These are phyloP conservation scores for Cacoxenus indagator DNA, from an alignment of 2,888 invertebrate species.

Conservation along the genomic window DNA sequence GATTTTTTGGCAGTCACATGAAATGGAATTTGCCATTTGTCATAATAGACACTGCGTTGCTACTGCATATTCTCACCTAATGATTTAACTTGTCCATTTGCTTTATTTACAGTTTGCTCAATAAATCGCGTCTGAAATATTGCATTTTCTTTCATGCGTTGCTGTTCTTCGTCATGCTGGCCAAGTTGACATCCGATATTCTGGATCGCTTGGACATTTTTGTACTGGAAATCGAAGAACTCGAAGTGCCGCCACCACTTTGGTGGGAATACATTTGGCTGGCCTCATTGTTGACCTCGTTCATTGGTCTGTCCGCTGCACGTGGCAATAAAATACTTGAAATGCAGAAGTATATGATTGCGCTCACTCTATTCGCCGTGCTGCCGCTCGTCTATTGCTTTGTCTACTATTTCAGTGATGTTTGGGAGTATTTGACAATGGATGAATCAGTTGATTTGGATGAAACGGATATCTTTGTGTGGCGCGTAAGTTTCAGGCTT, in stretches of 20 bases:
- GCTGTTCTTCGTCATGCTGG: slow-evolving; percentile 89
- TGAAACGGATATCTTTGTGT: slow-evolving; percentile 79
- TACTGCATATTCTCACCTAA: slow-evolving; percentile 25
- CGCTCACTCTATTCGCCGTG: slow-evolving; percentile 83
- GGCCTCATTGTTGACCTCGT: slow-evolving; percentile 83
- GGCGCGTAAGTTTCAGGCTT: slow-evolving; percentile 79
- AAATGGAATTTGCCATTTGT: not conserved
- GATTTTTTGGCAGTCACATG: not conserved
- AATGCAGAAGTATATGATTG: slow-evolving; percentile 85
- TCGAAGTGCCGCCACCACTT: slow-evolving; percentile 86
- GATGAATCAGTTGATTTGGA: slow-evolving; percentile 74
- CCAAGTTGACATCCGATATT: slow-evolving; percentile 91
- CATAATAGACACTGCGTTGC: not conserved
- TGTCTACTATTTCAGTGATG: slow-evolving; percentile 86
- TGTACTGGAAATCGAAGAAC: slow-evolving; percentile 92
- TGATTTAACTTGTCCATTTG: not conserved
- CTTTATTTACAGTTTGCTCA: slow-evolving; percentile 82
- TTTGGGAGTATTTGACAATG: slow-evolving; percentile 82
- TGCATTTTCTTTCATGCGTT: slow-evolving; percentile 94
- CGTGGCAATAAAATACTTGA: slow-evolving; percentile 85
- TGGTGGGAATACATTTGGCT: slow-evolving; percentile 96
- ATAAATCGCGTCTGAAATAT: slow-evolving; percentile 95
- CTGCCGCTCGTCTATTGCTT: slow-evolving; percentile 86
- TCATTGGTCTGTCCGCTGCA: slow-evolving; percentile 88
- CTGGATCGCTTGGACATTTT: slow-evolving; percentile 94